These are phyloP conservation scores for Anguilla rostrata DNA, from an alignment of 2,113 vertebrate genomes.

Conservation along the genomic window DNA sequence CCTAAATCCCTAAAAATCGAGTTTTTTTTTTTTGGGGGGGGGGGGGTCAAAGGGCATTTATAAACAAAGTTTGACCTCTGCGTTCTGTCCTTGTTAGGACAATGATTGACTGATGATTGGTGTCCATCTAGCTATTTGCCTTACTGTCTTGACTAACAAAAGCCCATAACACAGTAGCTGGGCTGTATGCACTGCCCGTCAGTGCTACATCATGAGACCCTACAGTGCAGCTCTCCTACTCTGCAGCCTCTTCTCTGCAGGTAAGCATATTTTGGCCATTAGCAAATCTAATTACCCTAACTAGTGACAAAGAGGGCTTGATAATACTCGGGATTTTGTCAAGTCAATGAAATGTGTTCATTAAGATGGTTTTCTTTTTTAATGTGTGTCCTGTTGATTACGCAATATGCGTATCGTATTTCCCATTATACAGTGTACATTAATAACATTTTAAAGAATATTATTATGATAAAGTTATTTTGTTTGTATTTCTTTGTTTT, in stretches of 20 bases:
- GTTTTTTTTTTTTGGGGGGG: background rate
- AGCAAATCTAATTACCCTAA: background rate
- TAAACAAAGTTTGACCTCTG: constrained; percentile 56
- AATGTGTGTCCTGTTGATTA: background rate
- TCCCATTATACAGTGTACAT: background rate
- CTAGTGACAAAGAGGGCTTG: background rate
- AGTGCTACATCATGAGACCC: constrained; percentile 59
- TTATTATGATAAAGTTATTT: background rate
- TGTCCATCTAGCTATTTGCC: constrained; percentile 57
- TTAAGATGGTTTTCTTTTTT: background rate
- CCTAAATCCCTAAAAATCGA: too few species aligned
- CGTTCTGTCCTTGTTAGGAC: constrained; percentile 56
- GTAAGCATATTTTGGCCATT: constrained; percentile 48
- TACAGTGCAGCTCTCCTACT: constrained; percentile 53
- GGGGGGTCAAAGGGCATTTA: constrained; percentile 21
- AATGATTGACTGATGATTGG: constrained; percentile 68
- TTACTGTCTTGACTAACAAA: constrained; percentile 33
- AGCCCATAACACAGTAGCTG: constrained; percentile 33
- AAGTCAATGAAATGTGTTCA: background rate
- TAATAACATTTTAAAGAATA: background rate
- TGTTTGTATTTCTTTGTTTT: too few species aligned
- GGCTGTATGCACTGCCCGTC: constrained; percentile 43
- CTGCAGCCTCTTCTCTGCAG: constrained; percentile 53
- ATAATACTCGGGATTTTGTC: background rate
- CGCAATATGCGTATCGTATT: background rate